Base-by-base conservation (phyloP, 2,888 invertebrate genomes). In the Acrocyrtus sp. region DNA sequence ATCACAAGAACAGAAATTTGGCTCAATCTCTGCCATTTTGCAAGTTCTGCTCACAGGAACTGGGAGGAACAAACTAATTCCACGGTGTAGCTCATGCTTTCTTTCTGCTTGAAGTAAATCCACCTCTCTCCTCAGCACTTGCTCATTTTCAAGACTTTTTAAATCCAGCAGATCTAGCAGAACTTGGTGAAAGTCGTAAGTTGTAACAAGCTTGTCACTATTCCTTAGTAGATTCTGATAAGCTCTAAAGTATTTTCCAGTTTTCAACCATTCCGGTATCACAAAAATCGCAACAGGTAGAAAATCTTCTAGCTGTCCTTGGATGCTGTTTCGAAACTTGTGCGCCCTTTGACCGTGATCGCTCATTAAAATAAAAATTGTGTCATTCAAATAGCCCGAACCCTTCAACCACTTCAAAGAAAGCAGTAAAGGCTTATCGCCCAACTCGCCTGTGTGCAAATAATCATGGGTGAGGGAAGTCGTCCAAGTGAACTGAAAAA, bases 291-390 rank as follows among this genome's bases (percentile, higher is more conserved):
- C 86, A 76, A 95, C 89, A 0, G 97, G 96, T 66, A 95, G 87
- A 54, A 95, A 88, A 83, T 95, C 96, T 84, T 96, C 96, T 82
- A 96, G 87, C 82, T 84, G 83, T 0, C 86, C 86, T 53, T 95
- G 93, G 84, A 92, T 93, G 0, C 95, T 95, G 79, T 88, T 86
- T 17, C 95, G 87, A 79, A 95, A 93, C 6, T 87, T 87, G 2
- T 95, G 96, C 90, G 92, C 95, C 74, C 96, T 86, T 68, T 95
- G 90, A 0, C 96, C 96, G 82, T 96, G 96, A 83, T 96, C 96
- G 83, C 95, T 95, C 86, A 95, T 86, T 45, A 88, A 83, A 12
- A 94, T 83, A 61, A 95, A 50, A 81, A 90, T 86, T 0, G 93
- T 93, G 34, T 89, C 87, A 57, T 92, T 88, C 61, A 93, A 85